Evolutionary conservation across 1,140 invertebrate species (phyloP).

Genomic region (Drosophila pseudoobscura): DNA sequence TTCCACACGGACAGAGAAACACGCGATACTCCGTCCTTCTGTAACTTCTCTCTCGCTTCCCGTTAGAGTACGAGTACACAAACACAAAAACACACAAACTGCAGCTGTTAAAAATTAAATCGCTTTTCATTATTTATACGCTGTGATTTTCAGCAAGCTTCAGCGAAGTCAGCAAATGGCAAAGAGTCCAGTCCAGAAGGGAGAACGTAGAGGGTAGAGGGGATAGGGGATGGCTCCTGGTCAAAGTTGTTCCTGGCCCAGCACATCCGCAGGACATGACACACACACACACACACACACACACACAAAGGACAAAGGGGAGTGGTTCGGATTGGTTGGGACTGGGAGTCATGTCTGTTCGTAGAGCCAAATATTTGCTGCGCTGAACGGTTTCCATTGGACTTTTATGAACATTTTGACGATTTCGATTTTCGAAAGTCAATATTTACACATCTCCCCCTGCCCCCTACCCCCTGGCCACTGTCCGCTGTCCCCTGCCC

Average conservation of each 20-base stretch:
- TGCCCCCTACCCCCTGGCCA: background rate
- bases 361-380: slow-evolving; percentile 71
- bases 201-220: slow-evolving; percentile 1
- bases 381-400: slow-evolving; percentile 63
- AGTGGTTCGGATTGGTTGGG: background rate
- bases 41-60: background rate
- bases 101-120: slow-evolving; percentile 74
- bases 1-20: slow-evolving; percentile 2
- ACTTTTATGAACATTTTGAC: slow-evolving; percentile 79
- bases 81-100: slow-evolving; percentile 20
- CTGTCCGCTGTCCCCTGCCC: background rate
- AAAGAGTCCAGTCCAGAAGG: background rate
- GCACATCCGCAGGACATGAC: slow-evolving; percentile 33
- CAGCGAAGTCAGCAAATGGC: background rate
- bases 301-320: background rate
- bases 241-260: slow-evolving; percentile 43
- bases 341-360: slow-evolving; percentile 54
- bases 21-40: slow-evolving; percentile 22
- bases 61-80: no score
- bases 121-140: slow-evolving; percentile 77
- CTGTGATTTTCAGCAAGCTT: slow-evolving; percentile 58
- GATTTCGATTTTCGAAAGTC: slow-evolving; percentile 78
- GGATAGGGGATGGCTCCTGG: slow-evolving; percentile 15
- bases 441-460: slow-evolving; percentile 67
- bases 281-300: background rate